Base-by-base conservation (phyloP, 2,888 invertebrate species). In the Trissolcus japonicus region DNA sequence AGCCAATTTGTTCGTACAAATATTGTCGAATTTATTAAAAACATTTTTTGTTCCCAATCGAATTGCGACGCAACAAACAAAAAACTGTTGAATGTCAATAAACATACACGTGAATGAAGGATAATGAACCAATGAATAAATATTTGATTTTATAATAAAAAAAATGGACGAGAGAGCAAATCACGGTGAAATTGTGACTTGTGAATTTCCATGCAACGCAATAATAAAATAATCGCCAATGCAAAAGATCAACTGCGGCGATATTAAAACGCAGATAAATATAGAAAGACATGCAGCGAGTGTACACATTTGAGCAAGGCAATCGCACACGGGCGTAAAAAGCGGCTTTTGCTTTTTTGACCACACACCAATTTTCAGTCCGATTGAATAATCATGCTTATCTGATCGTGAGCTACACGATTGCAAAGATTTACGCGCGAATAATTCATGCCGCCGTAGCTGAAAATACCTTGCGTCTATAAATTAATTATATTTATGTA, bases 401-500 rank as follows among this genome's bases (percentile, higher is more conserved):
- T 74, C 74, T 68, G 63, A 75, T 75, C 53, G 53, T 25, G 53
- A 67, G 59, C 63, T 54, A 59, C 57, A 16, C 57, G 62, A 57
- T 67, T 35, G 14, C 54, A 60, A 68, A 69, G 75, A 75, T 75
- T 75, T 69, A 69, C 68, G 54, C 43, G 6, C 29, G 19, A 69
- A 75, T 69, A 69, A 75, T 65, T 63, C 43, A 75, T 29, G 59
- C 17, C 11, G 35, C 53, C 16, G 59, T 43, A 14, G 48, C 19
- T 55, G 17, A 57, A 35, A 35, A 29, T 14, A 55, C 40, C 11
- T 35, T 9, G 48, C 48, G 55, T 61, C 53, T 59, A 59, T 68
- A 68, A 75, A 76, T 76, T 71, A 76, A 76, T 76, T 57, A 57
- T 59, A 68, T 72, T 73, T 63, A 65, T 68, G 72, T 55, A 54